Conservation (phyloP, 2,797 vertebrate species). For the Cichlasoma orientale region DNA sequence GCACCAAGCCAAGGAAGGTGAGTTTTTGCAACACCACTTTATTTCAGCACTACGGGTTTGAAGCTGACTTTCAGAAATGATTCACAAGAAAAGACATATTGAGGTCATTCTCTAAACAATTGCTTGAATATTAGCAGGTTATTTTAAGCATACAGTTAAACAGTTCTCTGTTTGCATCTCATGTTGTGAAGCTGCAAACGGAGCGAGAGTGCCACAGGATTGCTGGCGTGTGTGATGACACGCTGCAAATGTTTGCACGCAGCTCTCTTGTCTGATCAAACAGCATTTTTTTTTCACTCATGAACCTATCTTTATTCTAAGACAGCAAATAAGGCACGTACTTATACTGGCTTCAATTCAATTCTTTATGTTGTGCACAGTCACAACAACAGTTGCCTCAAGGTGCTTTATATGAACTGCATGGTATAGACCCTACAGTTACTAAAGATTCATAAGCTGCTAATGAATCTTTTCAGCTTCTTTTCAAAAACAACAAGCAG, state of each 20-base stretch:
- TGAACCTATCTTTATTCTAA: background rate
- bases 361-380: background rate
- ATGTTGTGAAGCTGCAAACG: slow-evolving; percentile 3
- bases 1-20: slow-evolving; percentile 86
- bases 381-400: background rate
- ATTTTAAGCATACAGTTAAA: background rate
- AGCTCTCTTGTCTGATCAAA: background rate
- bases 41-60: slow-evolving; percentile 11
- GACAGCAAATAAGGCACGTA: background rate
- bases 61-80: slow-evolving; percentile 4
- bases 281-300: background rate
- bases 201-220: background rate
- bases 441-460: background rate
- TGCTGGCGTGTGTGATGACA: slow-evolving; percentile 3
- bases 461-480: background rate
- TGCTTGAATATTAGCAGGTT: background rate
- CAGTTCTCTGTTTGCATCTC: background rate
- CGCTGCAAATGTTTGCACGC: background rate
- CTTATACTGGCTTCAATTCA: background rate
- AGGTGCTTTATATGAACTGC: background rate
- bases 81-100: slow-evolving; percentile 3
- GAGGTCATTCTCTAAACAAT: background rate
- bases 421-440: background rate
- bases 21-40: slow-evolving; percentile 32
- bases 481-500: background rate